Percentiles rank a stretch among this genome's conserved stretches.
phyloP scores from a whole-genome alignment of 53 echinoderm and acorn worm genomes.

The Arbacia lixula region DNA sequence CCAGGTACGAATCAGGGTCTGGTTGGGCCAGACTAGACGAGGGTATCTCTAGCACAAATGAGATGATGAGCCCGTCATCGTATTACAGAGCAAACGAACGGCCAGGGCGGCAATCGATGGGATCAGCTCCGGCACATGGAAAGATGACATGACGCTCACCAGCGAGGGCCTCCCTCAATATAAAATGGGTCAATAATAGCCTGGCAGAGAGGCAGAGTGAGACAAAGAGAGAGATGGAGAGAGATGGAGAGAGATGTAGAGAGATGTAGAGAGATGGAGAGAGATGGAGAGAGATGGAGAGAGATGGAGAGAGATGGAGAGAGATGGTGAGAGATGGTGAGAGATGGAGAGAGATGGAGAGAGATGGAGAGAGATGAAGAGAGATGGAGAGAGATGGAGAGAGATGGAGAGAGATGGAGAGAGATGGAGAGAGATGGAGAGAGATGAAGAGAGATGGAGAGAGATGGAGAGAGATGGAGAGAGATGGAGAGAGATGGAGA shows the following conservation, averaged over 20 bases:
- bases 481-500: too few relatives aligned
- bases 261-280: not conserved
- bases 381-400: too few relatives aligned
- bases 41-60: constrained; percentile 4
- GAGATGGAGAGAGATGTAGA: not conserved
- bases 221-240: not conserved
- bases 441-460: too few relatives aligned
- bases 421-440: too few relatives aligned
- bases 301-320: too few relatives aligned
- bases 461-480: too few relatives aligned
- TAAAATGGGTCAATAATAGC: constrained; percentile 24
- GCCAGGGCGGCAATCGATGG: constrained; percentile 18
- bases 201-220: not conserved
- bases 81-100: constrained; percentile 38
- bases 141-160: constrained; percentile 15
- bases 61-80: constrained; percentile 32
- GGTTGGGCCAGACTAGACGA: not conserved
- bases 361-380: too few relatives aligned
- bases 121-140: not conserved
- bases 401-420: too few relatives aligned
- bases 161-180: not conserved
- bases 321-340: too few relatives aligned
- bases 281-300: not conserved
- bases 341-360: too few relatives aligned
- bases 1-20: too few relatives aligned